Base-by-base conservation (phyloP, 2,113 vertebrate species). In the Charadrius vociferus region DNA sequence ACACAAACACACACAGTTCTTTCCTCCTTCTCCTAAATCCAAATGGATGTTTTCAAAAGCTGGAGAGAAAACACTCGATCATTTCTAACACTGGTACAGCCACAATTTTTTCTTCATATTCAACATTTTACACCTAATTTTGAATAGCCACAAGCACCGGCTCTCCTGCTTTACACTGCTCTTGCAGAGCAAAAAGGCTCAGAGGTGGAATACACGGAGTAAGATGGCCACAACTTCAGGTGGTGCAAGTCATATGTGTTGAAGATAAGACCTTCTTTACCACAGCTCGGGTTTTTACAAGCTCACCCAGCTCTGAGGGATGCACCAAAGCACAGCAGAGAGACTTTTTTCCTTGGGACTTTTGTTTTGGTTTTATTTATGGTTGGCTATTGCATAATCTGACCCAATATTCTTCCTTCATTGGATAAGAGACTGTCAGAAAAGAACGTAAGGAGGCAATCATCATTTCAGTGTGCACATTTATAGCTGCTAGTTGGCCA, bases 21-120 rank as follows among this genome's bases (percentile, higher is more conserved):
- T 78, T 88, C 62, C 43, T 86, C 55, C 36, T 70, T 83, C 81
- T 73, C 75, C 62, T 49, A 86, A 84, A 50, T 92, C 88, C 84
- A 95, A 94, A 77, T 45, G 90, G 92, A 59, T 72, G 63, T 53
- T 87, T 97, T 94, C 63, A 83, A 92, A 94, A 82, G 8, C 78
- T 93, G 79, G 37, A 85, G 97, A 92, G 92, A 37, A 94, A 96
- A 86, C 47, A 79, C 49, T 92, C 82, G 45, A 85, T 88, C 82
- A 89, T 91, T 87, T 75, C 11, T 78, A 86, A 75, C 17, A 30
- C 49, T 62, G 15, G 14, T 39, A 59, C 13, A 75, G 63, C 37
- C 50, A 72, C 41, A 83, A 17, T 16, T 94, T 84, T 94, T 66
- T 43, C 58, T 88, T 93, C 24, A 2, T 81, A 50, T 84, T 81